Evolutionary conservation across 2,797 vertebrate species (phyloP).

Genomic region (Arremon aurantiirostris): DNA sequence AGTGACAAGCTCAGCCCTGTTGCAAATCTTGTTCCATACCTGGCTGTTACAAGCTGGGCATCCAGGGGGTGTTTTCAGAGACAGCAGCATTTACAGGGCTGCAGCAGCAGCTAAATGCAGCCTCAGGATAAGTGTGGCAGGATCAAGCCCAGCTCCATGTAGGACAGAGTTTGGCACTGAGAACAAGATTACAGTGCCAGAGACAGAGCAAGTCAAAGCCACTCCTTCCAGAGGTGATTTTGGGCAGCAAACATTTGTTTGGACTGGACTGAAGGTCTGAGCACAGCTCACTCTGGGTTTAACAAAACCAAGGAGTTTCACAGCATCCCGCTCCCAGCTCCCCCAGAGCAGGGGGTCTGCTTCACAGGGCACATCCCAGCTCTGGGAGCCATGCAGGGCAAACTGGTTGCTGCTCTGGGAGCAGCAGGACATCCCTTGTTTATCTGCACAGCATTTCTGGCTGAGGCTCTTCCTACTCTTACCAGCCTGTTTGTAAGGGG

Average conservation of each 20-base stretch:
- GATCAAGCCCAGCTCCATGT: neutral
- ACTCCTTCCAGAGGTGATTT: neutral
- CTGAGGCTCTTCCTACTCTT: neutral
- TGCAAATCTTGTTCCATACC: neutral
- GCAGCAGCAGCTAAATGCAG: neutral
- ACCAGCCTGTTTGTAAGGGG: neutral
- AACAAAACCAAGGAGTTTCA: neutral
- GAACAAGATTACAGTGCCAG: neutral
- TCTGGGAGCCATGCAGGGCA: neutral
- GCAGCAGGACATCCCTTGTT: neutral
- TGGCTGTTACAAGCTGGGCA: neutral
- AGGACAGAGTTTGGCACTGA: neutral
- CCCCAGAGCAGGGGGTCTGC: neutral
- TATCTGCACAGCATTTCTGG: neutral
- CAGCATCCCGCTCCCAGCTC: neutral
- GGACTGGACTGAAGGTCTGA: neutral
- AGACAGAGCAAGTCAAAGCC: neutral
- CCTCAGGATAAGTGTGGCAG: neutral
- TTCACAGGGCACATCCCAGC: neutral
- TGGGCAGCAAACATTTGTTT: fast-evolving
- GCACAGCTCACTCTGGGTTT: neutral
- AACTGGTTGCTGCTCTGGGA: neutral
- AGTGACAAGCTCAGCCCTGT: neutral
- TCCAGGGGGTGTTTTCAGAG: neutral
- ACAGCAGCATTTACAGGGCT: neutral